phyloP scores from a whole-genome alignment of 64 coral and sea anemone species.

The Dendrophyllia cribrosa region DNA sequence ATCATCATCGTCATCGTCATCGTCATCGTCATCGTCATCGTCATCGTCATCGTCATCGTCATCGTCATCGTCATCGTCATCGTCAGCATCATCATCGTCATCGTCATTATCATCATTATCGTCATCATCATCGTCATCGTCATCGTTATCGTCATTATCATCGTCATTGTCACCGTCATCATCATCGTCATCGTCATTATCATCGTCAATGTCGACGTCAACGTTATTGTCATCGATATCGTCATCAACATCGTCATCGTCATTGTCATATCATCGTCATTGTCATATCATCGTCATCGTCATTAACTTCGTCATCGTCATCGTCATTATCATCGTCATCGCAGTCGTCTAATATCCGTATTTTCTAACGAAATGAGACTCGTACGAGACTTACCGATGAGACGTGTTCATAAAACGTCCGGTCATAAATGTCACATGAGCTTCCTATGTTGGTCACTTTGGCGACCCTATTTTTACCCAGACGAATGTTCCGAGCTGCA shows the following conservation, averaged over 20 bases:
- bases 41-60: not conserved
- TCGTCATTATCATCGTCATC: no score
- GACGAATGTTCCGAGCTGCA: slow-evolving; percentile 42
- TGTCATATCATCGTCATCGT: not conserved
- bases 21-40: not conserved
- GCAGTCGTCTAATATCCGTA: no score
- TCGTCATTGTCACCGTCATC: not conserved
- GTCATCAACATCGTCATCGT: not conserved
- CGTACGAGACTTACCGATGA: not conserved
- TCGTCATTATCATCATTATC: not conserved
- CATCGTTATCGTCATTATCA: no score
- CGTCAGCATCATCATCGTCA: not conserved
- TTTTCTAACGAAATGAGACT: no score
- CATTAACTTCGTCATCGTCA: not conserved
- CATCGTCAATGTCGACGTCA: not conserved
- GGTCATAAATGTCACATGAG: not conserved
- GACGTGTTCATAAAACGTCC: not conserved
- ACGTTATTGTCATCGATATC: not conserved
- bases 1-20: no score
- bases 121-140: not conserved
- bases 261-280: not conserved
- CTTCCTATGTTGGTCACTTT: slow-evolving; percentile 57
- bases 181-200: not conserved
- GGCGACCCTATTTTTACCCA: slow-evolving; percentile 35
- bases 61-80: not conserved